Evolutionary conservation across 2,113 vertebrate species (phyloP).

Genomic region (Crotalus helleri): DNA sequence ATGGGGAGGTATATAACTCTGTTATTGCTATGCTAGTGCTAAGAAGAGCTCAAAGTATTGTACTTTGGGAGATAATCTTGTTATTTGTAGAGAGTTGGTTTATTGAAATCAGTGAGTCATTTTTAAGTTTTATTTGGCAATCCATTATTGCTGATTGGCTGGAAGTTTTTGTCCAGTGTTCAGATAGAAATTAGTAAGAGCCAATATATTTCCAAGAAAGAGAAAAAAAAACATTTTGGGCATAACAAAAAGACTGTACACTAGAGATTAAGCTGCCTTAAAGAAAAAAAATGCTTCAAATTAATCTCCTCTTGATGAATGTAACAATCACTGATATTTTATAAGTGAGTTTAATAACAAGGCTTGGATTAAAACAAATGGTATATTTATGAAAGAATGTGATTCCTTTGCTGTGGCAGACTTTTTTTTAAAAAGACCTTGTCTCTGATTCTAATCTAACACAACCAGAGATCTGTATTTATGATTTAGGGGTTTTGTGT

Average conservation of each 20-base stretch:
- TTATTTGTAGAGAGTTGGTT: neutral
- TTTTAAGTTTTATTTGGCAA: neutral
- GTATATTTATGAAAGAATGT: neutral
- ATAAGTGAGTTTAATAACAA: neutral
- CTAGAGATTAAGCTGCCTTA: neutral
- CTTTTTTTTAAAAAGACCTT: neutral
- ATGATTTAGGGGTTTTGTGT: neutral
- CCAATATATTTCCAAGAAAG: neutral
- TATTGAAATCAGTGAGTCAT: neutral
- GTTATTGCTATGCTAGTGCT: neutral
- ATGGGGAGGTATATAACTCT: neutral
- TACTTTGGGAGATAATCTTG: neutral
- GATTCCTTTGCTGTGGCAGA: neutral
- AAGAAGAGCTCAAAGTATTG: neutral
- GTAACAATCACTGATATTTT: neutral
- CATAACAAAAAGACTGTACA: neutral
- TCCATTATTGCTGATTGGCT: neutral
- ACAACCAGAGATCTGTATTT: neutral
- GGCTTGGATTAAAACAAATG: neutral
- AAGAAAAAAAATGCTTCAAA: neutral
- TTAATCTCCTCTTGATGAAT: neutral
- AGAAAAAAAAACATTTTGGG: neutral
- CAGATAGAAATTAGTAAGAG: neutral
- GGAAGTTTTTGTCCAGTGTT: neutral
- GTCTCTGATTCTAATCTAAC: neutral